Percentiles rank a stretch among this genome's conserved stretches.
These are phyloP conservation scores for Asobara japonica DNA, from an alignment of 1,140 invertebrate genomes.

Conservation along the genomic window DNA sequence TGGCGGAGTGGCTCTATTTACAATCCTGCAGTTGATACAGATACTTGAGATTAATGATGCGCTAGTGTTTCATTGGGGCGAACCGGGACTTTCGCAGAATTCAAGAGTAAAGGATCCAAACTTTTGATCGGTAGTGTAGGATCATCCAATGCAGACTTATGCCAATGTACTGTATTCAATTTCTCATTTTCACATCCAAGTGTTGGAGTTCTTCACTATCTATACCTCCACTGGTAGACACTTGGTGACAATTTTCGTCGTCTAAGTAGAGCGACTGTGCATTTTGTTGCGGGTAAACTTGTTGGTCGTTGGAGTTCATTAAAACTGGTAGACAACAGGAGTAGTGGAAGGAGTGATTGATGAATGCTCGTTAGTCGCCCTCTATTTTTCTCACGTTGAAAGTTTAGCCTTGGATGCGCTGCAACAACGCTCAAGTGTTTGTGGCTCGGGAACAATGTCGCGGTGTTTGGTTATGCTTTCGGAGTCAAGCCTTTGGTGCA, in stretches of 20 bases:
- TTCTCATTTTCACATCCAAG: not conserved
- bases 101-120: too few species aligned
- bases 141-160: too few species aligned
- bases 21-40: too few species aligned
- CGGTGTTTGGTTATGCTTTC: slow-evolving; percentile 3
- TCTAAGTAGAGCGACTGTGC: not conserved
- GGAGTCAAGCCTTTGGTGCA: not conserved
- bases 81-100: too few species aligned
- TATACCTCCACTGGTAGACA: not conserved
- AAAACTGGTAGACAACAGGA: slow-evolving; percentile 1
- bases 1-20: too few species aligned
- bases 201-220: not conserved
- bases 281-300: not conserved
- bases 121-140: too few species aligned
- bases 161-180: too few species aligned
- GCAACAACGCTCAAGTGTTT: not conserved
- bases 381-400: not conserved
- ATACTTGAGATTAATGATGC: too few species aligned
- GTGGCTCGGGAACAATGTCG: not conserved
- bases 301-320: slow-evolving; percentile 7
- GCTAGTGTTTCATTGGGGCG: too few species aligned
- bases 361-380: slow-evolving; percentile 25
- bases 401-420: not conserved
- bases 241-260: not conserved
- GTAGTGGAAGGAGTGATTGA: slow-evolving; percentile 12